These are phyloP conservation scores for Leptobrachium leishanense DNA, from an alignment of 2,113 vertebrate genomes.

Conservation along the genomic window DNA sequence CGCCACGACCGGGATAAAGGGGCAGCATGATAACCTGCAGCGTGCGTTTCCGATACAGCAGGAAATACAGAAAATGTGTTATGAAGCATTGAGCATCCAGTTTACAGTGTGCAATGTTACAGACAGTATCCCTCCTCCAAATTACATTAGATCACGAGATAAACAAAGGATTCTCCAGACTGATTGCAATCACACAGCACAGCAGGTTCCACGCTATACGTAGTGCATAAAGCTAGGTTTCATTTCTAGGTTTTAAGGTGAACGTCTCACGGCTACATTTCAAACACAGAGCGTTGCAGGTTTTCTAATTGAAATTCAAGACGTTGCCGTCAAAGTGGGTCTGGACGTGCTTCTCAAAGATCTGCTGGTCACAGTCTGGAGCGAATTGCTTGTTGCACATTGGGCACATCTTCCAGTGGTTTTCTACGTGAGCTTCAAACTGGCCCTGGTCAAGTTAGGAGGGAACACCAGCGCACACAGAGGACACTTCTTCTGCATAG, in stretches of 20 bases:
- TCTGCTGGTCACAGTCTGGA: conserved; percentile 90
- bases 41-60: conserved; percentile 21
- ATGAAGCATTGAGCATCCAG: no score
- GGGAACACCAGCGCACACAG: conserved; percentile 95
- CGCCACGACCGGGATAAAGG: neutral
- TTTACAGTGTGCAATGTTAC: conserved; percentile 4
- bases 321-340: conserved; percentile 89
- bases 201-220: conserved; percentile 18
- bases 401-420: conserved; percentile 98
- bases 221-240: conserved; percentile 48
- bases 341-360: conserved; percentile 93
- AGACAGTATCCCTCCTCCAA: conserved; percentile 44
- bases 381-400: conserved; percentile 98
- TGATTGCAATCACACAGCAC: conserved; percentile 46
- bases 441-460: conserved; percentile 93
- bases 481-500: conserved; percentile 91
- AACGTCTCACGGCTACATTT: conserved; percentile 49
- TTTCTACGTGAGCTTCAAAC: conserved; percentile 96
- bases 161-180: conserved; percentile 54
- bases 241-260: conserved; percentile 35
- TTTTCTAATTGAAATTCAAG: conserved; percentile 80
- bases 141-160: conserved; percentile 55
- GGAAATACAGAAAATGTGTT: no score
- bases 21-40: neutral
- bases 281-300: conserved; percentile 48